Evolutionary conservation across 2,113 vertebrate genomes (phyloP), one percentile per base, ranked within the genome.

Genomic region (Cyphomyrus discorhynchus): DNA sequence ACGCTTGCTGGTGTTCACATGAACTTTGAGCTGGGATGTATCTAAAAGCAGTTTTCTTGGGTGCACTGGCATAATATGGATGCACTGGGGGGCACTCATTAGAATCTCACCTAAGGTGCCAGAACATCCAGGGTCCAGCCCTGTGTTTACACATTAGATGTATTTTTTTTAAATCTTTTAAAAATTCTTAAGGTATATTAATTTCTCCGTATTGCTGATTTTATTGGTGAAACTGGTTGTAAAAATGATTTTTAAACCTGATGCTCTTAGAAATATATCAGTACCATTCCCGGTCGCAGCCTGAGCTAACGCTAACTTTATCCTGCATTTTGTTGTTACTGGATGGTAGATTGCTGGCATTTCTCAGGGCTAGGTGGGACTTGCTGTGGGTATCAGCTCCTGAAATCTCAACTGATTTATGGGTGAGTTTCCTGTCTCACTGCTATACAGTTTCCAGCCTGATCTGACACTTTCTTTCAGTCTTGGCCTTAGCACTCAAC

Each of bases 381-480:
- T 66, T 66, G n/a, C 62, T 66, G 62, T 11, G n/a, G 62, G n/a
- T 66, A 66, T 27, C 62, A 66, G 62, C 62, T 66, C 62, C 62
- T 27, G 62, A 66, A 66, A 66, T 66, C 62, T 66, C 62, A 66
- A 1, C 62, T 11, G 62, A 66, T 66, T 66, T 66, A 27, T 27
- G 62, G n/a, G 62, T 27, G 62, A 66, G 62, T 66, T 66, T 66
- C 62, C 62, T 27, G 62, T 66, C n/a, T 66, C 13, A 50, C n/a
- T 66, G 5, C 85, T 87, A 17, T 17, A 27, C n/a, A 31, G 49
- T 87, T 87, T 31, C 85, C 85, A 52, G 10, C 15, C 52, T 24
- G 46, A 86, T 86, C 31, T 86, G 46, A 86, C 85, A 31, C 50
- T 87, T 31, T 19, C 85, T 87, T 31, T 87, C 62, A 66, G 62